A percentile compares a stretch with the other conserved stretches of the same genome.
Evolutionary conservation across 2,797 vertebrate genomes (phyloP).

Genomic region (Phataginus tricuspis): DNA sequence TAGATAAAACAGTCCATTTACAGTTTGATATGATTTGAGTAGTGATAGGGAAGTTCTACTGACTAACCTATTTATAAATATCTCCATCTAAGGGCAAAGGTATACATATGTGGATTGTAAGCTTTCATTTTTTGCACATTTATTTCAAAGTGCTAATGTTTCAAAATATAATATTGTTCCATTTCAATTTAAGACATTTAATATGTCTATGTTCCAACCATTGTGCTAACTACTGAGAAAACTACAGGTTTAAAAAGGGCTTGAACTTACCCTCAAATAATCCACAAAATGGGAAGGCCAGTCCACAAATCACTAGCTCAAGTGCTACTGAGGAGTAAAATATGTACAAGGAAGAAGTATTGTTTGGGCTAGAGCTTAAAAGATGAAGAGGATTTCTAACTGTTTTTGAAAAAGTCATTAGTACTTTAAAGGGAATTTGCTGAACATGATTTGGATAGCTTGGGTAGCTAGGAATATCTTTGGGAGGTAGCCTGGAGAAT

Average conservation of each 20-base stretch:
- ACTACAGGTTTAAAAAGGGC: background rate
- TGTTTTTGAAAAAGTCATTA: constrained; percentile 20
- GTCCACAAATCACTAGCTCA: background rate
- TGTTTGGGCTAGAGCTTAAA: background rate
- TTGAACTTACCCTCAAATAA: background rate
- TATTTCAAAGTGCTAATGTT: constrained; percentile 46
- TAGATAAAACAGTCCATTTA: background rate
- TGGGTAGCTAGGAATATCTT: background rate
- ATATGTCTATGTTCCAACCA: background rate
- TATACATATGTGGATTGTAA: background rate
- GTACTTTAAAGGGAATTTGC: background rate
- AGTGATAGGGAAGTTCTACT: background rate
- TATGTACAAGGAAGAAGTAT: background rate
- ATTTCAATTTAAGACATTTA: constrained; percentile 25
- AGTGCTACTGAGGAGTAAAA: background rate
- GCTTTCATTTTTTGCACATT: constrained; percentile 9
- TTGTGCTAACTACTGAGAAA: constrained; percentile 1
- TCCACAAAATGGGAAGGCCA: background rate
- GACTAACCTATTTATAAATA: background rate
- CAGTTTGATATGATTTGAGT: background rate
- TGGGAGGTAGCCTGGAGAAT: background rate
- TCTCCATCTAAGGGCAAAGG: background rate
- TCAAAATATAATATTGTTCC: background rate
- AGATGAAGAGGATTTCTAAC: background rate
- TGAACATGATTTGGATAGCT: background rate